A percentile compares a stretch with the other conserved stretches of the same genome.
Conservation (phyloP, 2,797 vertebrate genomes). For the Knipowitschia caucasica region DNA sequence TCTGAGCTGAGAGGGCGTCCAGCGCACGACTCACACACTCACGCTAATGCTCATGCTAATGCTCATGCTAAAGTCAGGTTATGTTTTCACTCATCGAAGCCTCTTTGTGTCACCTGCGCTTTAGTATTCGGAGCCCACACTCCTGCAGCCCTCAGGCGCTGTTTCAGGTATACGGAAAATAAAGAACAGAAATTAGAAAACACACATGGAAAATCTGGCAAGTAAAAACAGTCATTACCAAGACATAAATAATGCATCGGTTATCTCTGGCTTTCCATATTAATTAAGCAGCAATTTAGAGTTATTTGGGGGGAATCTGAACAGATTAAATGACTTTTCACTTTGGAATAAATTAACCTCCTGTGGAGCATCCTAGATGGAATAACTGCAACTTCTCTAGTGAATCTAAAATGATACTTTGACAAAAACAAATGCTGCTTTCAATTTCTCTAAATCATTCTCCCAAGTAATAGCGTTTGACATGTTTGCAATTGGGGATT, state of each 20-base stretch:
- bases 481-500: too few relatives aligned
- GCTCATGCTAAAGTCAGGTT: too few relatives aligned
- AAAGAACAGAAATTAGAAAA: slow-evolving; percentile 27
- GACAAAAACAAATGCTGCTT: not conserved
- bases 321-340: not conserved
- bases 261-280: not conserved
- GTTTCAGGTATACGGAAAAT: slow-evolving; percentile 19
- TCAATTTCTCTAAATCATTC: too few relatives aligned
- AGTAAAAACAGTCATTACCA: slow-evolving; percentile 2
- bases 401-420: not conserved
- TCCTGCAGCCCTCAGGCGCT: slow-evolving; percentile 16
- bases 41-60: slow-evolving; percentile 54
- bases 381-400: slow-evolving; percentile 11
- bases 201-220: slow-evolving; percentile 10
- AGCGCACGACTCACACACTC: slow-evolving; percentile 53
- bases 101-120: slow-evolving; percentile 29
- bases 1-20: slow-evolving; percentile 51
- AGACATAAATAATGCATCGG: slow-evolving; percentile 5
- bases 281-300: slow-evolving; percentile 6
- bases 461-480: not conserved
- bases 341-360: slow-evolving; percentile 19
- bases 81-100: slow-evolving; percentile 27
- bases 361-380: slow-evolving; percentile 4
- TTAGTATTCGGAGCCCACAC: slow-evolving; percentile 28
- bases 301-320: not conserved